Evolutionary conservation across 2,888 invertebrate species (phyloP), one percentile per base, ranked within the genome.

Genomic region (Epiblema foenella): DNA sequence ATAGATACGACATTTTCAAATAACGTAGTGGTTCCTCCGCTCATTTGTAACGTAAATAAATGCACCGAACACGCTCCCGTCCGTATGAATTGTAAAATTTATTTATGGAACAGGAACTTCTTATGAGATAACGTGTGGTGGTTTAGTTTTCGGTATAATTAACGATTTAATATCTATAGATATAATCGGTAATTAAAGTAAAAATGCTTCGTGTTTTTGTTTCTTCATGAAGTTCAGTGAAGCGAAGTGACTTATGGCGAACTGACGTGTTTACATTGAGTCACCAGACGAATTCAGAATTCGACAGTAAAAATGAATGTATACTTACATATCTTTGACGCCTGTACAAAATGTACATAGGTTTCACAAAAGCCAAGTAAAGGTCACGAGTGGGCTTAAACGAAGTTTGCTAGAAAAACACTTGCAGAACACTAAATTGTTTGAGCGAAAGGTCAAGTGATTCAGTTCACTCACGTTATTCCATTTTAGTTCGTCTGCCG

Each of bases 11-110:
- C 64, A 12, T 39, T 64, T 64, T 39, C 1, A 12, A 37, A 11
- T 39, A 18, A 9, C 9, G 12, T 3, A 10, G 4, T 37, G 52
- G 59, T 46, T 33, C 46, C 59, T 70, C 65, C 73, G 66, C 73
- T 66, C 69, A 60, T 42, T 73, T 46, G 24, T 66, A 69, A 69
- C 73, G 65, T 73, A 72, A 72, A 72, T 72, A 72, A 72, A 72
- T 59, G 68, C 64, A 72, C 64, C 64, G 72, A 46, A 64, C 69
- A 59, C 72, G 58, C 72, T 72, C 62, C 15, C 65, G 52, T 54
- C 33, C 37, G 59, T 66, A 60, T 69, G 49, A 63, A 60, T 65
- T 52, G 65, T 60, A 65, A 66, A 70, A 54, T 60, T 54, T 66
- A 69, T 69, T 69, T 69, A 60, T 70, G 59, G 70, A 64, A 33